phyloP scores from a whole-genome alignment of 2,113 vertebrate genomes.

The Phasianus colchicus region DNA sequence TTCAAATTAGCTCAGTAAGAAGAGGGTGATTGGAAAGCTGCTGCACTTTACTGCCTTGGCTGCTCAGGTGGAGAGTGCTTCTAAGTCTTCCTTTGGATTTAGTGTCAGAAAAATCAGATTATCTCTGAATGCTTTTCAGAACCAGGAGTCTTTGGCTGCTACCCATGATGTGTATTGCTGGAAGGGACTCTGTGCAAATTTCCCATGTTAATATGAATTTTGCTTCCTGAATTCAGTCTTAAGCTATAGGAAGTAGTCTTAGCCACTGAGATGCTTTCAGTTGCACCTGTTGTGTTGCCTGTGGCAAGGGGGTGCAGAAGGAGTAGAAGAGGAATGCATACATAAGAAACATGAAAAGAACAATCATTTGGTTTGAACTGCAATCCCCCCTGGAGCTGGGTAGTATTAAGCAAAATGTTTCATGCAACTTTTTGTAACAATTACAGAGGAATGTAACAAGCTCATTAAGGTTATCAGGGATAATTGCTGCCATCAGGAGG shows the following conservation, averaged over 20 bases:
- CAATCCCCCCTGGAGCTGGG: not conserved
- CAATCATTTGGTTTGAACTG: conserved; percentile 8
- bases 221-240: not conserved
- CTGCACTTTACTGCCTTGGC: not conserved
- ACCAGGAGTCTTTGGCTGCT: not conserved
- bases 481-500: conserved; percentile 48
- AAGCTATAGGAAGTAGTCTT: not conserved
- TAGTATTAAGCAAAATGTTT: conserved; percentile 19
- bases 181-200: not conserved
- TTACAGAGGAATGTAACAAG: conserved; percentile 24
- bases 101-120: not conserved
- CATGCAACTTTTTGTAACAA: conserved; percentile 5
- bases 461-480: conserved; percentile 47
- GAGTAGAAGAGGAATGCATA: not conserved
- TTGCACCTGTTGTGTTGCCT: not conserved
- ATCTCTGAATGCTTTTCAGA: not conserved
- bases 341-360: not conserved
- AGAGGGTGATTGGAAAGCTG: not conserved
- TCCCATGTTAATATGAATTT: not conserved
- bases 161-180: not conserved
- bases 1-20: not conserved
- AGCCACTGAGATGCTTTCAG: not conserved
- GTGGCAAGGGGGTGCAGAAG: not conserved
- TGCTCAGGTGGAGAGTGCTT: accelerated
- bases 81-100: not conserved